A percentile compares a stretch with the other conserved stretches of the same genome.
phyloP scores from a whole-genome alignment of 92 coral and sea anemone genomes.

The Pocillopora grandis region DNA sequence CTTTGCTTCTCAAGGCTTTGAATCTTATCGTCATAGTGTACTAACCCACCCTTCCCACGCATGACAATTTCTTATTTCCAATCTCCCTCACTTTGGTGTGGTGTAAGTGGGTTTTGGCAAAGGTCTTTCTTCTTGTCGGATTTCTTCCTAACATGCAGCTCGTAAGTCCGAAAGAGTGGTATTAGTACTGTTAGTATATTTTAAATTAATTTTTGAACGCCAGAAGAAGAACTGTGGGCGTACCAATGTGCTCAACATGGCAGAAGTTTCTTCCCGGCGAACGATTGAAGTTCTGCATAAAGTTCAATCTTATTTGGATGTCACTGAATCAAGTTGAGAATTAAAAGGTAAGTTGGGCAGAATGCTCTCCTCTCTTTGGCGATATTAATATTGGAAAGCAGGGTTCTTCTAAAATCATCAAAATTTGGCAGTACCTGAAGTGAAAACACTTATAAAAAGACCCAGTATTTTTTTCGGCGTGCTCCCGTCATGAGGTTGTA shows the following conservation, averaged over 20 bases:
- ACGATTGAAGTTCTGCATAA: not conserved
- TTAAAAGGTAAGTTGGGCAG: not conserved
- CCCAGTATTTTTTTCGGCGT: not conserved
- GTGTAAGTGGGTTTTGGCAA: not conserved
- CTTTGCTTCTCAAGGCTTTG: too few relatives aligned
- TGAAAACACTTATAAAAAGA: not conserved
- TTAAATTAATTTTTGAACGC: not conserved
- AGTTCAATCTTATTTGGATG: not conserved
- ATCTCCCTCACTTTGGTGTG: not conserved
- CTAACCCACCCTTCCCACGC: conserved; percentile 5
- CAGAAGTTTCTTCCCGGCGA: not conserved
- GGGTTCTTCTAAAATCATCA: not conserved
- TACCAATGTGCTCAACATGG: not conserved
- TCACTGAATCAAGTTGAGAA: not conserved
- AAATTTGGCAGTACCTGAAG: conserved; percentile 7
- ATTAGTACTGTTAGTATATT: not conserved
- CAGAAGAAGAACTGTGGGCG: not conserved
- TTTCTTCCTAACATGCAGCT: conserved; percentile 1
- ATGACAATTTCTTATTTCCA: not conserved
- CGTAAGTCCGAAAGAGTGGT: not conserved
- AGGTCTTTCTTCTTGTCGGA: conserved; percentile 3
- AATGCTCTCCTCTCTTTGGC: not conserved
- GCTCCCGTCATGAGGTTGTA: conserved; percentile 23
- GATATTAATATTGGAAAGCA: not conserved
- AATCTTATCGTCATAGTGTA: too few relatives aligned